phyloP scores from a whole-genome alignment of 2,888 invertebrate genomes.

The Drosophila incognita region DNA sequence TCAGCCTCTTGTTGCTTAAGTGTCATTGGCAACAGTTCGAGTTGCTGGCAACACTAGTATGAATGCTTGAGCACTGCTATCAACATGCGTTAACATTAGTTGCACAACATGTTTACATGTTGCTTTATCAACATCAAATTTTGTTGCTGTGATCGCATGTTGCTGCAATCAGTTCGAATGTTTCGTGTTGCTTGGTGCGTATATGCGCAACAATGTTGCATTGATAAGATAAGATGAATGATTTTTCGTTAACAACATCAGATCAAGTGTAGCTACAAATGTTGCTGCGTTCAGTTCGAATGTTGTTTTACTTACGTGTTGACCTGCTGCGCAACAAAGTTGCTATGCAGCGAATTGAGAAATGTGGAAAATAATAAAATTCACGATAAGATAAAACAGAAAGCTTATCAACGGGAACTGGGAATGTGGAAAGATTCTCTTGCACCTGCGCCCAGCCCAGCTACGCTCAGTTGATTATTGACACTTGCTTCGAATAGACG shows the following conservation, averaged over 20 bases:
- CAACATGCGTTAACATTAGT: not conserved
- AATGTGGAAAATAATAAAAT: conserved; percentile 23
- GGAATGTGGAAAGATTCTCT: not conserved
- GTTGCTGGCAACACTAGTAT: not conserved
- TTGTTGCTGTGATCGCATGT: not conserved
- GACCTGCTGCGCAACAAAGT: conserved; percentile 41
- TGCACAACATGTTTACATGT: not conserved
- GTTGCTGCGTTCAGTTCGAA: conserved; percentile 4
- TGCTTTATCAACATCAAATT: not conserved
- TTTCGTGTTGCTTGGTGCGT: not conserved
- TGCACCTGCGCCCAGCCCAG: conserved; percentile 19
- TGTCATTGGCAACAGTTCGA: not conserved
- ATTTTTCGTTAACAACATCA: no score
- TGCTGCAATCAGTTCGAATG: not conserved
- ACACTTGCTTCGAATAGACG: conserved; percentile 66
- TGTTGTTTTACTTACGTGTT: not conserved
- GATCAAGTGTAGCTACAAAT: not conserved
- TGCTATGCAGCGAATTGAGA: conserved; percentile 12
- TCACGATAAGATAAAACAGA: conserved; percentile 60
- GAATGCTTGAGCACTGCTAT: not conserved
- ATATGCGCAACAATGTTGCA: not conserved
- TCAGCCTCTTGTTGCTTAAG: not conserved
- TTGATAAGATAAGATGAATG: not conserved
- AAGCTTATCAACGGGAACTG: conserved; percentile 47
- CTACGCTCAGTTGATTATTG: conserved; percentile 45